phyloP scores from a whole-genome alignment of 2,797 vertebrate species.

The Cottoperca gobio region DNA sequence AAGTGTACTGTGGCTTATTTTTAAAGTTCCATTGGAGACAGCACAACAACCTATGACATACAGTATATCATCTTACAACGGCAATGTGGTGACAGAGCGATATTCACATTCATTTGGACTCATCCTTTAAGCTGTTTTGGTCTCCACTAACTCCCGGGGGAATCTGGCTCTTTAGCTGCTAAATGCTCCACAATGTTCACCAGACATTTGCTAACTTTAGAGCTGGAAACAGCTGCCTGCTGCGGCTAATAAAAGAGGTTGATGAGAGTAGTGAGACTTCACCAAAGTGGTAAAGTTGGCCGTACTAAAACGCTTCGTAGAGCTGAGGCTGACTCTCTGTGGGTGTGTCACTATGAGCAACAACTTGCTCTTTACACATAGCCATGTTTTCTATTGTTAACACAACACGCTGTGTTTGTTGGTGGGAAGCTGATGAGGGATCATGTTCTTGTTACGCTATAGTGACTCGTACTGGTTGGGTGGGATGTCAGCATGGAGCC shows the following conservation, averaged over 20 bases:
- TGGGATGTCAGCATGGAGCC: not conserved
- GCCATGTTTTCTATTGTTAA: too few relatives aligned
- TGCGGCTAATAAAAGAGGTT: not conserved
- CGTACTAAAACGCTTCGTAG: too few relatives aligned
- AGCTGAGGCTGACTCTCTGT: too few relatives aligned
- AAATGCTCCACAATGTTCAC: too few relatives aligned
- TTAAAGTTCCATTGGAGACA: not conserved
- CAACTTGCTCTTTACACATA: too few relatives aligned
- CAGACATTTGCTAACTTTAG: not conserved
- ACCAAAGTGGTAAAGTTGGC: too few relatives aligned
- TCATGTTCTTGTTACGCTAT: not conserved
- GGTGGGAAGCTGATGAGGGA: slow-evolving; percentile 13
- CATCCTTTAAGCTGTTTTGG: not conserved
- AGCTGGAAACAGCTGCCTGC: not conserved
- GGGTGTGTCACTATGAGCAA: too few relatives aligned
- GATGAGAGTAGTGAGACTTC: not conserved
- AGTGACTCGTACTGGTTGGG: not conserved
- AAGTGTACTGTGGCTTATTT: not conserved
- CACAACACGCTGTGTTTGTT: not conserved
- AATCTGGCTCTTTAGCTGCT: not conserved
- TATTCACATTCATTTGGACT: not conserved
- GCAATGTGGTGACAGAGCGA: not conserved
- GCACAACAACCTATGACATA: not conserved
- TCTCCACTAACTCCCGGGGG: not conserved
- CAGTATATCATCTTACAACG: not conserved